Conservation (phyloP, 2,888 invertebrate genomes). For the Lapara coniferarum region DNA sequence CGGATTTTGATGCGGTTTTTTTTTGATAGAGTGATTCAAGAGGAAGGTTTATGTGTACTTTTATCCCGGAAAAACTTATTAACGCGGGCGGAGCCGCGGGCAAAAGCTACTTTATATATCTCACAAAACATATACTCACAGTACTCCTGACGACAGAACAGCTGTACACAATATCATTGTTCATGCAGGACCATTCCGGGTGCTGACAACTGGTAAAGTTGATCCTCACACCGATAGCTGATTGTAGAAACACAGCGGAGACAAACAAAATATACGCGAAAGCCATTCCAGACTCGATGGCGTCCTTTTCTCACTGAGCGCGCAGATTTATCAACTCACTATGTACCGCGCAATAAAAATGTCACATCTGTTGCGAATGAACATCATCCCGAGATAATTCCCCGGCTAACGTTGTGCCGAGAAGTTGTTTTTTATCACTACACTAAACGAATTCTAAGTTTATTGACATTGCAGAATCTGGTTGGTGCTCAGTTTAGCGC, state of each 20-base stretch:
- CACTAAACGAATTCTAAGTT: conserved; percentile 44
- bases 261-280: conserved; percentile 38
- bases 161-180: conserved; percentile 68
- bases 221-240: conserved; percentile 56
- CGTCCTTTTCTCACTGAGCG: conserved; percentile 37
- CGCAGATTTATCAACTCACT: conserved; percentile 38
- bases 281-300: conserved; percentile 45
- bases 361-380: conserved; percentile 56
- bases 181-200: conserved; percentile 73
- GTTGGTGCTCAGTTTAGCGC: conserved; percentile 23
- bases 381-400: conserved; percentile 64
- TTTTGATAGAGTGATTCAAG: too few species aligned
- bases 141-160: conserved; percentile 56
- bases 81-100: too few species aligned
- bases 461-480: conserved; percentile 43
- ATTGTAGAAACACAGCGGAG: conserved; percentile 37
- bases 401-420: conserved; percentile 47
- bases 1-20: too few species aligned
- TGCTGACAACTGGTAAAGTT: conserved; percentile 72
- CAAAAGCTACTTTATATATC: too few species aligned
- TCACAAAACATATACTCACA: conserved; percentile 58
- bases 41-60: too few species aligned
- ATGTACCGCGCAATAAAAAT: conserved; percentile 55
- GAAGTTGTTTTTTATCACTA: conserved; percentile 54
- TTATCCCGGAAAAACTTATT: too few species aligned